Evolutionary conservation across 2,113 vertebrate genomes (phyloP).

Genomic region (Mobula hypostoma): DNA sequence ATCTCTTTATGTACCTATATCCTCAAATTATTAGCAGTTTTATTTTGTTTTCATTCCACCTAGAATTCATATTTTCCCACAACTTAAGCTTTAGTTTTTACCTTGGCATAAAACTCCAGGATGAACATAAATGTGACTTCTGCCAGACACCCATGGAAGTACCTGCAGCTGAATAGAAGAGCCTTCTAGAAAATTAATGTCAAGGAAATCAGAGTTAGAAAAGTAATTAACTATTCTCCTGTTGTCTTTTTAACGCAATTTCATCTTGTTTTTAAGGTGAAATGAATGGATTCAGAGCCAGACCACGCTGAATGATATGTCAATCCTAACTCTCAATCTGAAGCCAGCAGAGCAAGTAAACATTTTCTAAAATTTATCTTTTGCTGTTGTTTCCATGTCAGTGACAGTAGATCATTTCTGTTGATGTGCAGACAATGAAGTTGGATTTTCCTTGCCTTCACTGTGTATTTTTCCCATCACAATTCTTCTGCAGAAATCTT

Average conservation of each 20-base stretch:
- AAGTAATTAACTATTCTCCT: neutral
- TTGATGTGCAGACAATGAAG: neutral
- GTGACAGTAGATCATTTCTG: neutral
- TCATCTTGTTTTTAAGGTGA: neutral
- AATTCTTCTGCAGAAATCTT: neutral
- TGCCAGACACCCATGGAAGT: neutral
- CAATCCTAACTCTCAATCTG: neutral
- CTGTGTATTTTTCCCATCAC: neutral
- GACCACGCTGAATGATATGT: too few species aligned
- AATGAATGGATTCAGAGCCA: neutral
- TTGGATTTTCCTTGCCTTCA: neutral
- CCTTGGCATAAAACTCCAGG: neutral
- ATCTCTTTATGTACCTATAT: neutral
- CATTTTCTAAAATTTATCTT: neutral
- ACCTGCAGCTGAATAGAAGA: neutral
- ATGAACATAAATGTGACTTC: neutral
- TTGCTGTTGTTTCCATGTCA: neutral
- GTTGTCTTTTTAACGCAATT: neutral
- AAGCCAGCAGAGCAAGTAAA: neutral
- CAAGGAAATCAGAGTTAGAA: neutral
- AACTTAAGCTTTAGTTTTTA: neutral
- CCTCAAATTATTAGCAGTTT: neutral
- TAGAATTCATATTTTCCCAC: neutral
- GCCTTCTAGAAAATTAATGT: neutral
- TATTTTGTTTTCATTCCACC: neutral